These are phyloP conservation scores for Masticophis lateralis DNA, from an alignment of 2,797 vertebrate species.

Conservation along the genomic window DNA sequence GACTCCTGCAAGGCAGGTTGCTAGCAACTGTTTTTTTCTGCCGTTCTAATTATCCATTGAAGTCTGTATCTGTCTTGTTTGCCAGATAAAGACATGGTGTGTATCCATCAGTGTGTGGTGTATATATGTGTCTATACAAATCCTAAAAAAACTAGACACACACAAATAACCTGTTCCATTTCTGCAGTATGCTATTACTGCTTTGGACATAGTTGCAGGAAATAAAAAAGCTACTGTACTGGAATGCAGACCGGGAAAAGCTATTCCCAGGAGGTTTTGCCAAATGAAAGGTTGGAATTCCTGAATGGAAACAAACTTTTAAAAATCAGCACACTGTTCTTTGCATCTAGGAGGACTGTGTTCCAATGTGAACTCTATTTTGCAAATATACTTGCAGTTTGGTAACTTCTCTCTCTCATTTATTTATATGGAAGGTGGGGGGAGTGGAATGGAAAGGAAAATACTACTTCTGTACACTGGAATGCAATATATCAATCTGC, in stretches of 20 bases:
- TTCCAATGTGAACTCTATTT: slow-evolving; percentile 58
- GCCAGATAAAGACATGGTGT: background rate
- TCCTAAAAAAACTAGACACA: background rate
- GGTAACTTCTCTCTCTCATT: slow-evolving; percentile 39
- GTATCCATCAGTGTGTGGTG: background rate
- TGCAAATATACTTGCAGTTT: slow-evolving; percentile 49
- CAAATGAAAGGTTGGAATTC: slow-evolving; percentile 70
- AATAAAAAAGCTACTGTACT: slow-evolving; percentile 76
- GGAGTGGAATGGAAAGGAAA: slow-evolving; percentile 29
- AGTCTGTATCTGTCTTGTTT: too few relatives aligned
- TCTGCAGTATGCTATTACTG: slow-evolving; percentile 64
- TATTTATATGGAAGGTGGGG: slow-evolving; percentile 18
- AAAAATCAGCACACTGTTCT: slow-evolving; percentile 63
- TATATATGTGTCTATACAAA: background rate
- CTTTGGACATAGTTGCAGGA: slow-evolving; percentile 73
- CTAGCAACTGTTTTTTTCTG: too few relatives aligned
- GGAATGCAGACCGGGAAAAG: slow-evolving; percentile 72
- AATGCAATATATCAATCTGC: slow-evolving; percentile 33
- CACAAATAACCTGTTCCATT: slow-evolving; percentile 66
- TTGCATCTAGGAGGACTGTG: slow-evolving; percentile 50
- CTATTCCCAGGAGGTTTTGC: slow-evolving; percentile 73
- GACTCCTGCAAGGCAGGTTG: too few relatives aligned
- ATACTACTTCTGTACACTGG: slow-evolving; percentile 16
- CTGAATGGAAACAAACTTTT: slow-evolving; percentile 74
- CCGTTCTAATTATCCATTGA: too few relatives aligned